Percentiles rank a stretch among this genome's conserved stretches.
Conservation (phyloP, 2,888 invertebrate species). For the Fabriciana adippe region DNA sequence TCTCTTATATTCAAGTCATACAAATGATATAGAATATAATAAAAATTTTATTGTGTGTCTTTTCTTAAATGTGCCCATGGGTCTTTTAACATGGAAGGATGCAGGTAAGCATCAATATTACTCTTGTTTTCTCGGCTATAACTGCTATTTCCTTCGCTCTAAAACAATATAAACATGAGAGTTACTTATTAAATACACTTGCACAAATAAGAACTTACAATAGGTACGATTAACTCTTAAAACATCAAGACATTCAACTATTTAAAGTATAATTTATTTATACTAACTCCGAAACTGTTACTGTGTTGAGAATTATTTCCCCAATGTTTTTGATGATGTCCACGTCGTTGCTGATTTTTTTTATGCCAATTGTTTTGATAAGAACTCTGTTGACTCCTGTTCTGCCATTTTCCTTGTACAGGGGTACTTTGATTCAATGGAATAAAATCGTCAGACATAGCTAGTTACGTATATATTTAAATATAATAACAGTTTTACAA, state of each 20-base stretch:
- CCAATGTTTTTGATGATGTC: conserved; percentile 50
- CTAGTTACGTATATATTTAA: neutral
- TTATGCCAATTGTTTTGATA: conserved; percentile 47
- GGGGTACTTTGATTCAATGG: conserved; percentile 75
- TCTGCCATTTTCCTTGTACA: conserved; percentile 55
- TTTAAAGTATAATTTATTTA: neutral
- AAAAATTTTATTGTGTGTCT: conserved; percentile 6
- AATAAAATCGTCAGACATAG: conserved; percentile 74
- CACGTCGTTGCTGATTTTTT: conserved; percentile 50
- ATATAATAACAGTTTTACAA: neutral
- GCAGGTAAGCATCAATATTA: conserved; percentile 68
- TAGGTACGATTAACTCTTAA: too few species aligned
- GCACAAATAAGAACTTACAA: too few species aligned
- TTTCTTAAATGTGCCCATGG: conserved; percentile 64
- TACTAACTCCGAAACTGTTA: conserved; percentile 64
- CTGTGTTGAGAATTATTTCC: conserved; percentile 55
- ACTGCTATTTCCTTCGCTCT: conserved; percentile 69
- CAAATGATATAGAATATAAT: neutral
- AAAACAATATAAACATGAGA: conserved; percentile 45
- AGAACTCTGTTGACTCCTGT: conserved; percentile 51
- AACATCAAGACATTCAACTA: too few species aligned
- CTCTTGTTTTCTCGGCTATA: conserved; percentile 51
- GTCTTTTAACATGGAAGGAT: conserved; percentile 73
- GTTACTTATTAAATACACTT: too few species aligned
- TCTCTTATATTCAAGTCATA: too few species aligned